Percentiles rank a stretch among this genome's conserved stretches.
Conservation (phyloP, 1,140 invertebrate species). For the Spodoptera litura region DNA sequence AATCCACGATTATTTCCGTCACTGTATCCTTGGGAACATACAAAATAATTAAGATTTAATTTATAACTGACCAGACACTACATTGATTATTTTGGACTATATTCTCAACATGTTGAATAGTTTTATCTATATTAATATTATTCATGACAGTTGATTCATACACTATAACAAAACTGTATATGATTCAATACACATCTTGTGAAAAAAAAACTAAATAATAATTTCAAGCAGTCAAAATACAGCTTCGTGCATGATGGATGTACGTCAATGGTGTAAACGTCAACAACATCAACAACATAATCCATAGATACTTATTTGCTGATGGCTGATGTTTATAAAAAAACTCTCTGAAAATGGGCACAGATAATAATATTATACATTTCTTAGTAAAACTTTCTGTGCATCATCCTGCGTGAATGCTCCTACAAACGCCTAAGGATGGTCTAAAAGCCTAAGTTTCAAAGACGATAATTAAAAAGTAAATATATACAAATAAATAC, state of each 20-base stretch:
- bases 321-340: no score
- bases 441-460: not conserved
- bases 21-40: not conserved
- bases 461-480: not conserved
- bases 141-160: slow-evolving; percentile 56
- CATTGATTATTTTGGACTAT: slow-evolving; percentile 67
- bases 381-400: not conserved
- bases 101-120: slow-evolving; percentile 62
- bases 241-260: not conserved
- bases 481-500: not conserved
- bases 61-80: slow-evolving; percentile 64
- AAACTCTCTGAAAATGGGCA: no score
- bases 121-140: slow-evolving; percentile 60
- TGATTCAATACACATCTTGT: no score
- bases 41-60: not conserved
- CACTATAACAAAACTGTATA: not conserved
- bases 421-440: not conserved
- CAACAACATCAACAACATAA: not conserved
- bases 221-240: no score
- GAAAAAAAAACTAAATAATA: no score
- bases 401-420: not conserved
- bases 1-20: no score
- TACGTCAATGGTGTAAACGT: not conserved
- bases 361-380: no score
- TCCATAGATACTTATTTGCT: no score